Base-by-base conservation (phyloP, 1,140 invertebrate species). In the Phymorhynchus buccinoides region DNA sequence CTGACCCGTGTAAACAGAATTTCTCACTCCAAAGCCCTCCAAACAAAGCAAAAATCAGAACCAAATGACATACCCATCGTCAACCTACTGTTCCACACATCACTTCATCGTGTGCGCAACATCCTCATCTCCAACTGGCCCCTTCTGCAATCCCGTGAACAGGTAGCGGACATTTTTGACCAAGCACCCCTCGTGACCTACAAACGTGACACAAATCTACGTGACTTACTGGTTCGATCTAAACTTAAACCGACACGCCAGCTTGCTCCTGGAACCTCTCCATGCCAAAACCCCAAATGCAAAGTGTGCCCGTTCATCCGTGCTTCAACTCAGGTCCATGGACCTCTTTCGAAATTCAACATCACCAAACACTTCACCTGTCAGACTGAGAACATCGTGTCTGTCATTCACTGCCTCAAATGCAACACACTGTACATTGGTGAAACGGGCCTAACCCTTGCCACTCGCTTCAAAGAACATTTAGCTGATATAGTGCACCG, bases 61-160 rank as follows among this genome's bases (percentile, higher is more conserved):
- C 12, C 48, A 52, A 52, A 52, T 52, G 48, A 52, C 68, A 73
- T 7, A 73, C 68, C n/a, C n/a, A 73, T 30, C 68, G n/a, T 73
- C 68, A 37, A 12, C 68, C 68, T 37, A 73, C 35, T 73, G 68
- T 37, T 73, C 68, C 68, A 32, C n/a, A 12, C 68, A 73, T 3
- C 27, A 12, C 12, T 37, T 32, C 68, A 32, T n/a, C 68, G n/a
- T 73, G n/a, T 73, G 35, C 68, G 35, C 35, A 73, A 3, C n/a
- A 73, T 73, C 68, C 68, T 73, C 68, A 30, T 73, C 35, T 73
- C n/a, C 68, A 73, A 37, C n/a, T 73, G 68, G 68, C 68, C n/a
- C 68, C 73, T 77, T 66, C n/a, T 66, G 62, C 62, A 30, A 77
- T 42, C 73, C 9, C 41, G 18, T 27, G 27, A 32, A 1, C 9